These are phyloP conservation scores for Antrozous pallidus DNA, from an alignment of 2,797 vertebrate species.

Conservation along the genomic window DNA sequence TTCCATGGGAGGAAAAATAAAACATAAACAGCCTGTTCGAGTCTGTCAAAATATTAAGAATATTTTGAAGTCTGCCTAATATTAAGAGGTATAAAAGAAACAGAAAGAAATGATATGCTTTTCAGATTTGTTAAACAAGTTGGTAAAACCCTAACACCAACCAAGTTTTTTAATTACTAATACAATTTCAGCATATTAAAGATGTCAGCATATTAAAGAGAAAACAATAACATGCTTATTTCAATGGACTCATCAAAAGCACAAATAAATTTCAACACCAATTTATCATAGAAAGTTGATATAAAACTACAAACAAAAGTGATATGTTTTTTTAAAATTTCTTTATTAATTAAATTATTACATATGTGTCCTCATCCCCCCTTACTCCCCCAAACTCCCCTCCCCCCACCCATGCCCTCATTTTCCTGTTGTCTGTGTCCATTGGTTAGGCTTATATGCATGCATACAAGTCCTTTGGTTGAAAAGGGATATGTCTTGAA, in stretches of 20 bases:
- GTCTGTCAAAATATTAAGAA: conserved; percentile 16
- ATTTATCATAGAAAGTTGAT: neutral
- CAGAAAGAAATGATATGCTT: neutral
- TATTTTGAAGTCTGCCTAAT: conserved; percentile 31
- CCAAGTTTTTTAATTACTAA: neutral
- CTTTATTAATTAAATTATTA: too few species aligned
- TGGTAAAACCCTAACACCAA: neutral
- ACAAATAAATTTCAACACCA: neutral
- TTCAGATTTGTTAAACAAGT: neutral
- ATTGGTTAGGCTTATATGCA: too few species aligned
- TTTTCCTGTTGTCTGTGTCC: too few species aligned
- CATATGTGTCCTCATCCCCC: too few species aligned
- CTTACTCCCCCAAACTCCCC: too few species aligned
- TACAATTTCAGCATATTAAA: neutral
- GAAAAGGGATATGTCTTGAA: neutral
- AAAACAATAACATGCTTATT: neutral
- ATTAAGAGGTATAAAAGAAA: neutral
- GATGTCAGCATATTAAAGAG: neutral
- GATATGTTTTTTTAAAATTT: neutral
- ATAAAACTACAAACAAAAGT: neutral
- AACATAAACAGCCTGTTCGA: neutral
- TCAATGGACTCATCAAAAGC: neutral
- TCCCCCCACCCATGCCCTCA: too few species aligned
- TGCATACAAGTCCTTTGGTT: too few species aligned
- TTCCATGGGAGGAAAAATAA: neutral